Percentiles rank a stretch among this genome's conserved stretches.
phyloP scores from a whole-genome alignment of 2,797 vertebrate genomes.

The Odontamblyopus rebecca region DNA sequence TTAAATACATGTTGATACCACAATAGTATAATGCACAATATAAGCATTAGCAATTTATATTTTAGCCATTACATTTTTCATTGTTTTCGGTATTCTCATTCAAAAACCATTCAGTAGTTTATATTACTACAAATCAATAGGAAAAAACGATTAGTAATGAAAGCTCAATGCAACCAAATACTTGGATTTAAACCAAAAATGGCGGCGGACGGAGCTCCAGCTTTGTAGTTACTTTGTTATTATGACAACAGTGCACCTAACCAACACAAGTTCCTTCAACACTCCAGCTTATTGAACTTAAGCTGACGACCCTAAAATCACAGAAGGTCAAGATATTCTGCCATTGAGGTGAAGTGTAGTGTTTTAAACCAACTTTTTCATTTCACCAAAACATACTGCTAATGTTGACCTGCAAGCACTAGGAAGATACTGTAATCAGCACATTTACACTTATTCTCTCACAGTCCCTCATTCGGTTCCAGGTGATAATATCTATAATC shows the following conservation, averaged over 20 bases:
- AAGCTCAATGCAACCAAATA: background rate
- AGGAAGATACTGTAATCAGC: background rate
- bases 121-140: background rate
- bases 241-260: background rate
- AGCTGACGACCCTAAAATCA: background rate
- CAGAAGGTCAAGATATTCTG: background rate
- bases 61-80: background rate
- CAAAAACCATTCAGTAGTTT: slow-evolving; percentile 1
- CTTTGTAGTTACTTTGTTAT: background rate
- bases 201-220: background rate
- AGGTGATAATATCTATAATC: background rate
- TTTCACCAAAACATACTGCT: background rate
- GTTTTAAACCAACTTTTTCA: background rate
- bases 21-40: background rate
- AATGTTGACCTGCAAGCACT: background rate
- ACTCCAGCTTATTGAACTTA: background rate
- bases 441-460: slow-evolving; percentile 4
- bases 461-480: slow-evolving; percentile 26
- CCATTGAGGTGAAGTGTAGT: background rate
- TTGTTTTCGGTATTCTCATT: background rate
- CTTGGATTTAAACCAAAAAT: background rate
- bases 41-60: background rate
- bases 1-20: background rate
- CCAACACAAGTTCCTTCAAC: background rate
- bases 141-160: background rate